A percentile compares a stretch with the other conserved stretches of the same genome.
Conservation (phyloP, 2,113 vertebrate species). For the Capricornis sumatraensis region DNA sequence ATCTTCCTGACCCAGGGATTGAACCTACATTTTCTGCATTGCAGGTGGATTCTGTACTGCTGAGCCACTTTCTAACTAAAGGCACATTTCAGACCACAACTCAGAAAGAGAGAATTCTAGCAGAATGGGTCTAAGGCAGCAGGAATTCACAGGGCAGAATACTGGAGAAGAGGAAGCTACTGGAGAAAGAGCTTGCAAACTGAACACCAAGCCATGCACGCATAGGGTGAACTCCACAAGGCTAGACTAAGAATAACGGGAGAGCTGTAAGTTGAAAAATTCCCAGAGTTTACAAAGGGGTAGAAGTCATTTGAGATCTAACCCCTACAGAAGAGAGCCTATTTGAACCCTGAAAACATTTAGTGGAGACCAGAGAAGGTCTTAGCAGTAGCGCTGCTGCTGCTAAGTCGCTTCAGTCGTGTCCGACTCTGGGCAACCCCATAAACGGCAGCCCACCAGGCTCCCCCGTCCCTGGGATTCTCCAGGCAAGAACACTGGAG, state of each 20-base stretch:
- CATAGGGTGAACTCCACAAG: neutral
- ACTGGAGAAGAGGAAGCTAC: neutral
- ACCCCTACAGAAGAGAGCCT: neutral
- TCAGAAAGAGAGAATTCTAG: neutral
- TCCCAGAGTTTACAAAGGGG: neutral
- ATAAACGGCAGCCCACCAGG: fast-evolving
- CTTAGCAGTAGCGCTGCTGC: neutral
- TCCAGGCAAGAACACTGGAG: too few species aligned
- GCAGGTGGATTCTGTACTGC: neutral
- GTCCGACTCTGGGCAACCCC: too few species aligned
- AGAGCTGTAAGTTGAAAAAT: neutral
- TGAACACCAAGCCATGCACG: neutral
- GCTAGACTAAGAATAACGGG: neutral
- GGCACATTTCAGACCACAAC: neutral
- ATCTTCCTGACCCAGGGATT: neutral
- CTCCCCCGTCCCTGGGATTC: too few species aligned
- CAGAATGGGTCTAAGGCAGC: neutral
- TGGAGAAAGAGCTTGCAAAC: neutral
- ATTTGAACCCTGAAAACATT: neutral
- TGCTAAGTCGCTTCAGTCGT: too few species aligned
- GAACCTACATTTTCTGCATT: neutral
- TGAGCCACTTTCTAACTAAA: neutral
- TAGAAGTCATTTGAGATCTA: neutral
- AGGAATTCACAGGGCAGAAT: neutral
- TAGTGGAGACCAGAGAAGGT: neutral